Evolutionary conservation across 2,797 vertebrate genomes (phyloP), one percentile per base, ranked within the genome.

Genomic region (Corythornis leucogaster): DNA sequence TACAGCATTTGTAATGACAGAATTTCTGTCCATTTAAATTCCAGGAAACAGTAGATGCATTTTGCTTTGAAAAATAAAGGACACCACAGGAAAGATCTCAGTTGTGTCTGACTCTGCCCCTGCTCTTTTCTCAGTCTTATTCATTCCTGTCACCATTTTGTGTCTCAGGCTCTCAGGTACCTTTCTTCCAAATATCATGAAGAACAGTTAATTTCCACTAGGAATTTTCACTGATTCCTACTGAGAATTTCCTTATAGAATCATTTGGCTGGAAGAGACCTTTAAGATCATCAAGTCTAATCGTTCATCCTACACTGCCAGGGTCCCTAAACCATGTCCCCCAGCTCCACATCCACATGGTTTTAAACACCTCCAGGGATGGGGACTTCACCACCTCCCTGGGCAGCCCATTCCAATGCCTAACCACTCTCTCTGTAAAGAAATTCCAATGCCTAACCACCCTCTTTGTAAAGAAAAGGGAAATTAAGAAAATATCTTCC

Each of bases 31-130:
- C 81, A 83, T 68, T 94, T 95, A 90, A 92, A 94, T 93, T 81
- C 73, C 88, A 94, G 90, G 88, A 94, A 95, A 94, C 66, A 51
- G 91, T 73, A 81, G 76, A 89, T 70, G 76, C 70, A 63, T 89
- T 93, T 92, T 93, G 68, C 92, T 94, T 80, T 59, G 80, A 55
- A 85, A 95, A 95, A 93, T 85, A 93, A 95, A 93, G 91, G 63
- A 63, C 30, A 93, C 48, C 45, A 46, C 73, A 85, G 86, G 84
- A 94, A 93, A 76, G 69, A 85, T 92, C 62, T 80, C 12, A 68
- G 50, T n/a, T 77, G 22, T 70, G 22, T 15, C 43, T 82, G 42
- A 80, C 31, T 28, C 19, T 31, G 45, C 26, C 43, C 25, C 58
- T 30, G 3, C 69, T 92, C n/a, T 92, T 74, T 91, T 69, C 51